Evolutionary conservation across 2,113 vertebrate genomes (phyloP).

Genomic region (Hippocampus zosterae): DNA sequence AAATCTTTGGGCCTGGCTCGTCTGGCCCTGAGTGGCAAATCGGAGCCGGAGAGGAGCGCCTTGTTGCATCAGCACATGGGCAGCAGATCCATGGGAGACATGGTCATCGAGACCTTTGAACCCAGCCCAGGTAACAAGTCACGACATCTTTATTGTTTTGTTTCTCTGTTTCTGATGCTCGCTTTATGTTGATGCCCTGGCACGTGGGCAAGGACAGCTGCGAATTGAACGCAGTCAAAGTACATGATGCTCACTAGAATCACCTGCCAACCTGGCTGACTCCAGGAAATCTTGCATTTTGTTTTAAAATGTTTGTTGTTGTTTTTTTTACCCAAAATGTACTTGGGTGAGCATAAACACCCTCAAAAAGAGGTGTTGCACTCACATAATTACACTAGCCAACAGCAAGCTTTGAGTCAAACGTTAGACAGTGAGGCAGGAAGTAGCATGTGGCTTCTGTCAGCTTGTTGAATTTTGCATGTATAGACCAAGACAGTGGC

Average conservation of each 20-base stretch:
- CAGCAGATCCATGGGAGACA: conserved; percentile 89
- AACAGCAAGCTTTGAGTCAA: neutral
- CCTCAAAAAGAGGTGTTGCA: too few species aligned
- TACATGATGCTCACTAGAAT: too few species aligned
- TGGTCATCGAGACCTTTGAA: conserved; percentile 94
- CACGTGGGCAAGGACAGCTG: too few species aligned
- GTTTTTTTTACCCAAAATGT: too few species aligned
- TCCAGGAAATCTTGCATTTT: too few species aligned
- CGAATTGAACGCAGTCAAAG: too few species aligned
- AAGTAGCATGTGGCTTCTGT: neutral
- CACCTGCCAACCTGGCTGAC: too few species aligned
- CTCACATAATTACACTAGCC: too few species aligned
- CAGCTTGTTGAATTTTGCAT: neutral
- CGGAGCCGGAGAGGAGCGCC: conserved; percentile 78
- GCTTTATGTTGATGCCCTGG: neutral
- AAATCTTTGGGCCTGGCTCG: conserved; percentile 75
- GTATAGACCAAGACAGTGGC: conserved; percentile 39
- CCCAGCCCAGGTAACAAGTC: conserved; percentile 71
- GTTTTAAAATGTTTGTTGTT: too few species aligned
- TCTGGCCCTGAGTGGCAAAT: conserved; percentile 80
- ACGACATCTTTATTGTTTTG: neutral
- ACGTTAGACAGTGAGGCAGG: neutral
- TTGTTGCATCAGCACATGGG: conserved; percentile 93
- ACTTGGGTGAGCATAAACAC: too few species aligned
- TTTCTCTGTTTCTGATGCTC: too few species aligned